A percentile compares a stretch with the other conserved stretches of the same genome.
Conservation (phyloP, 2,888 invertebrate genomes). For the Norana najaformis region DNA sequence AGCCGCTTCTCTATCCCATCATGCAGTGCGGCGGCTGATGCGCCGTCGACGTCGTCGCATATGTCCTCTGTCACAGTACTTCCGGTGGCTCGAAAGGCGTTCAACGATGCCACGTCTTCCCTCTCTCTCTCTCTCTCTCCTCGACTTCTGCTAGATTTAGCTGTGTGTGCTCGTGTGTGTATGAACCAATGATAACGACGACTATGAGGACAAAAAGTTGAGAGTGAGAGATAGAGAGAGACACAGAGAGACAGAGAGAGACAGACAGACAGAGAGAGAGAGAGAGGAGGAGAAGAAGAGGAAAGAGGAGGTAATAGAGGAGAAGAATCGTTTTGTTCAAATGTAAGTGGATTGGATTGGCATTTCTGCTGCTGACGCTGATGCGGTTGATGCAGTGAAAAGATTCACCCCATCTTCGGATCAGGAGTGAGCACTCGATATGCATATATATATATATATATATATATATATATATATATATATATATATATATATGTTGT, state of each 20-base stretch:
- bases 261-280: neutral
- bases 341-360: neutral
- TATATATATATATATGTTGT: neutral
- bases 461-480: neutral
- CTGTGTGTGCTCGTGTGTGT: neutral
- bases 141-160: no score
- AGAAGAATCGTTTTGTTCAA: neutral
- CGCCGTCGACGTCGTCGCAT: no score
- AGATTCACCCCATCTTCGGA: neutral
- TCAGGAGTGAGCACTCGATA: neutral
- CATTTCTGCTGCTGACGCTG: neutral
- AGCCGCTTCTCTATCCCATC: neutral
- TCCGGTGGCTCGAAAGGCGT: neutral
- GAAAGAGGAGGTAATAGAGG: neutral
- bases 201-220: neutral
- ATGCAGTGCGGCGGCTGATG: no score
- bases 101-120: neutral
- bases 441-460: neutral
- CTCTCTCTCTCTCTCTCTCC: neutral
- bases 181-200: slow-evolving; percentile 13
- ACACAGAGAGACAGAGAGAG: neutral
- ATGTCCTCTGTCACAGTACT: neutral
- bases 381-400: neutral
- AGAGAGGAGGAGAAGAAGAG: neutral
- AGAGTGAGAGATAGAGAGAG: neutral